Evolutionary conservation across 2,113 vertebrate species (phyloP), one percentile per base, ranked within the genome.

Genomic region (Campylomormyrus tamandua): DNA sequence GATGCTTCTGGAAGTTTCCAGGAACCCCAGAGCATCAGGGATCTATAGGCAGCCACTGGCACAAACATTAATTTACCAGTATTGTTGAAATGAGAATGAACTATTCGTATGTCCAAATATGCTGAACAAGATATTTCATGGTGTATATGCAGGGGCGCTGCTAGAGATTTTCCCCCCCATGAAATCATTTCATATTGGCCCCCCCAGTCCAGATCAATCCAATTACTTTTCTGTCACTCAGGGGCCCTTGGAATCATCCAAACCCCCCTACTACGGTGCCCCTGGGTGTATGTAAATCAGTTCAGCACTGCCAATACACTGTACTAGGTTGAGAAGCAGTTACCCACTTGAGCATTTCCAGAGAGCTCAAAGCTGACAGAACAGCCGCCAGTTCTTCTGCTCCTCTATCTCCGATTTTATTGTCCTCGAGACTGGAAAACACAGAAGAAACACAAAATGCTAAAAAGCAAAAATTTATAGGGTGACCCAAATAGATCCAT

Each of bases 331-430:
- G 35, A 45, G 13, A 83, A 45, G 8, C 15, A 83, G 52, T 93
- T 6, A 95, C 98, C 97, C 92, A 99, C 98, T 99, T 98, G 13
- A 99, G 96, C 0, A 95, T 96, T 94, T 98, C 96, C 92, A 99
- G 94, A 11, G 94, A 96, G 53, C 88, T 92, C 83, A 99, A 94
- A 17, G 92, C 94, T 21, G 95, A 92, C 89, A 99, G 94, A 42
- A 94, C 96, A 74, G 93, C 92, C 0, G 96, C 95, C 46, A 99
- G 92, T 52, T 94, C 94, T n/a, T 93, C 93, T 0, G 96, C 96
- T 45, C 97, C 97, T 88, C 93, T 88, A 83, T 99, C 97, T 27
- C 97, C 97, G 0, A 99, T 96, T 92, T 96, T 96, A 92, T 97
- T 98, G 89, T 97, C 97, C 91, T 99, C 97, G 15, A 99, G 94